Evolutionary conservation across 2,113 vertebrate genomes (phyloP), one percentile per base, ranked within the genome.

Genomic region (Takifugu bimaculatus): DNA sequence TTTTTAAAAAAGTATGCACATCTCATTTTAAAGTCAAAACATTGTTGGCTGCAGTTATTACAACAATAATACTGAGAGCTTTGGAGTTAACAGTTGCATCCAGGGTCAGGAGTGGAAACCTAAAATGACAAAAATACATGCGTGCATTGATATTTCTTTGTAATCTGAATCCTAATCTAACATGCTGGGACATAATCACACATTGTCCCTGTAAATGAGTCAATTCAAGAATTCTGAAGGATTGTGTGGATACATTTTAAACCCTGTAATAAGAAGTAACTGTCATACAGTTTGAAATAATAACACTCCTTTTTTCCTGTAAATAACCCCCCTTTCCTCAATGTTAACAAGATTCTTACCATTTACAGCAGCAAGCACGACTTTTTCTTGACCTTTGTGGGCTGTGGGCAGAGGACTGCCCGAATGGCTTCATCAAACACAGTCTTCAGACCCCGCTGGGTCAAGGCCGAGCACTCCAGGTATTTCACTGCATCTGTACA

Each of bases 381-480:
- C 26, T 88, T 88, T 76, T 93, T 94, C 81, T 93, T 93, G 5
- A 84, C 85, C 57, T 92, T 88, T 0, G 91, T 84, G 26, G 94
- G 93, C 69, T 93, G 93, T 0, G 94, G 95, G 53, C 94, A 95
- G 95, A 20, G 20, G 20, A 20, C 20, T 20, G 20, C 20, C 20
- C 20, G 20, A 20, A 20, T 20, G 20, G 20, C 20, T 20, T 20
- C 20, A 20, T 20, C 20, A 20, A 20, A 20, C 20, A 20, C 20
- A 20, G 20, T 20, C 20, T 20, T 20, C 20, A 20, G 20, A 20
- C 20, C 20, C 20, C 20, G 20, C 20, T 20, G 20, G 0, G 94
- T 97, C 83, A 97, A 77, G 3, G 95, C 95, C 0, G 95, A 97
- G 62, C 94, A 97, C 81, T 97, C 95, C 12, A 97, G 88, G 73